These are phyloP conservation scores for Pseudomugil tenellus DNA, from an alignment of 2,797 vertebrate species.

Conservation along the genomic window DNA sequence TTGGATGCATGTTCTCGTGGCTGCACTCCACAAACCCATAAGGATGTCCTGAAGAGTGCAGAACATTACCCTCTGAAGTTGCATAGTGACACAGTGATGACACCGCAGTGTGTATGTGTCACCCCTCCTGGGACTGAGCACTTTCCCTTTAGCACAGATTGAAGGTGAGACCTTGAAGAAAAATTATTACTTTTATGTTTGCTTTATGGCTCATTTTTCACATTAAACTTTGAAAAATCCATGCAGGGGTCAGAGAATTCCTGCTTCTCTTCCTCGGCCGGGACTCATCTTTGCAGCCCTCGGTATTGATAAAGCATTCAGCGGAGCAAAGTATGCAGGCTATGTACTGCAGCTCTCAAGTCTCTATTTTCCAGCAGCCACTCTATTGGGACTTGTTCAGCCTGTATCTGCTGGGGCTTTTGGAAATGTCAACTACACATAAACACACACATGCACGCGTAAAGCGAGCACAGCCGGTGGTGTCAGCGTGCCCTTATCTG, in stretches of 20 bases:
- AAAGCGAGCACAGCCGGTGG: constrained; percentile 18
- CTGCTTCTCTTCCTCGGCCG: constrained; percentile 49
- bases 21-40: constrained; percentile 36
- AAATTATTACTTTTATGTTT: constrained; percentile 89
- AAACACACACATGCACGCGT: not conserved
- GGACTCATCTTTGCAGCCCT: constrained; percentile 68
- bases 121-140: constrained; percentile 68
- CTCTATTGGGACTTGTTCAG: constrained; percentile 77
- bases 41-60: constrained; percentile 36
- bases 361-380: constrained; percentile 71
- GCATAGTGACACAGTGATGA: constrained; percentile 62
- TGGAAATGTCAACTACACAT: constrained; percentile 69
- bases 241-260: constrained; percentile 81
- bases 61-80: constrained; percentile 70
- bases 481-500: constrained; percentile 59
- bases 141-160: constrained; percentile 72
- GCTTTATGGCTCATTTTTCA: constrained; percentile 89
- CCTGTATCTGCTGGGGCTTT: constrained; percentile 62
- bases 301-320: constrained; percentile 81
- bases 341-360: constrained; percentile 73
- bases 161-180: constrained; percentile 81
- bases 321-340: constrained; percentile 72
- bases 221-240: constrained; percentile 84
- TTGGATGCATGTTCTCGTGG: constrained; percentile 5
- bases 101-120: constrained; percentile 67